A percentile compares a stretch with the other conserved stretches of the same genome.
Conservation (phyloP, 2,888 invertebrate genomes). For the Campaea margaritaria region DNA sequence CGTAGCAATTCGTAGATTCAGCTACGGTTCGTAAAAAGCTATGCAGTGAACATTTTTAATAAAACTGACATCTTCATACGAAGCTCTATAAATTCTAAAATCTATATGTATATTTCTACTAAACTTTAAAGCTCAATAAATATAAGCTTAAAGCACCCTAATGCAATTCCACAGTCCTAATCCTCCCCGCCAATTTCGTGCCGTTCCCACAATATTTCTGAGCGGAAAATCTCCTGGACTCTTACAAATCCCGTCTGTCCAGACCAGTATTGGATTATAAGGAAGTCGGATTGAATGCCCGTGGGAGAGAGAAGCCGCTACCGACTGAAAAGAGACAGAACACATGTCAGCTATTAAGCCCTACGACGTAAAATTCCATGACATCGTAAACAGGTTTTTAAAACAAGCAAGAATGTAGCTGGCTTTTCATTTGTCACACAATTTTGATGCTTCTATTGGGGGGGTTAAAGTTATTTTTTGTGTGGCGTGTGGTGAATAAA, state of each 20-base stretch:
- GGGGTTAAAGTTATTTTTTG: slow-evolving; percentile 43
- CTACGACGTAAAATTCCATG: slow-evolving; percentile 77
- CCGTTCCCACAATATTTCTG: slow-evolving; percentile 64
- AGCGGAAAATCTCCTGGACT: slow-evolving; percentile 49
- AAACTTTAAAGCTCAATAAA: slow-evolving; percentile 35
- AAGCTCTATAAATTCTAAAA: not conserved
- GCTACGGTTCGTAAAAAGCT: not conserved
- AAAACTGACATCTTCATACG: slow-evolving; percentile 2
- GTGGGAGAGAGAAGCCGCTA: slow-evolving; percentile 49
- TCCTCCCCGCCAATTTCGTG: slow-evolving; percentile 60
- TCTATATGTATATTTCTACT: slow-evolving; percentile 10
- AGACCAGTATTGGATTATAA: slow-evolving; percentile 73
- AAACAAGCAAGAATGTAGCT: slow-evolving; percentile 55
- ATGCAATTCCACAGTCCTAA: slow-evolving; percentile 48
- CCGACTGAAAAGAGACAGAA: slow-evolving; percentile 44
- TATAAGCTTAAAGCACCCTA: slow-evolving; percentile 33
- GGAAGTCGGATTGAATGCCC: slow-evolving; percentile 70
- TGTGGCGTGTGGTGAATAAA: slow-evolving; percentile 48
- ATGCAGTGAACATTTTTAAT: not conserved
- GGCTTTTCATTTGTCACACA: not conserved
- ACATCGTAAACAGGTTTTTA: slow-evolving; percentile 72
- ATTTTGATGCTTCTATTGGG: slow-evolving; percentile 41
- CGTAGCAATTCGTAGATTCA: slow-evolving; percentile 4
- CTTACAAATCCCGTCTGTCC: slow-evolving; percentile 70
- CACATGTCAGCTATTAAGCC: slow-evolving; percentile 66